phyloP scores from a whole-genome alignment of 2,797 vertebrate species.

The Microcaecilia unicolor region DNA sequence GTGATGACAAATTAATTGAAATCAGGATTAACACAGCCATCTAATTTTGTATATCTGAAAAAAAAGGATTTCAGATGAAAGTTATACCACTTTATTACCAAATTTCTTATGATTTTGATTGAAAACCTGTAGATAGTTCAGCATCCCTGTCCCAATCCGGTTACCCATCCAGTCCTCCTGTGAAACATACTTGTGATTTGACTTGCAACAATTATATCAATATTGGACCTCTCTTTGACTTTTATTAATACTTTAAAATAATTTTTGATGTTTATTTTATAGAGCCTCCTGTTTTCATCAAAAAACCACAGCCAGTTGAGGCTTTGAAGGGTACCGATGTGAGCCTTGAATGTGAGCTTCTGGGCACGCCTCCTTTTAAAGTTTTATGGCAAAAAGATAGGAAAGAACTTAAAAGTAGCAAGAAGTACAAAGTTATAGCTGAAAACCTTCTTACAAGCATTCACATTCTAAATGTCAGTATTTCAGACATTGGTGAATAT shows the following conservation, averaged over 20 bases:
- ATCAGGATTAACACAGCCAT: no score
- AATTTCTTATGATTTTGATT: no score
- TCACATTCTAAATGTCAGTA: conserved; percentile 77
- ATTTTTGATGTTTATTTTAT: conserved; percentile 3
- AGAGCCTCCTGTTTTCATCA: conserved; percentile 84
- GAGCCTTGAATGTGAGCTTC: conserved; percentile 84
- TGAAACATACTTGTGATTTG: neutral
- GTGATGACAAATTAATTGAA: no score
- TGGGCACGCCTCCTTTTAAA: conserved; percentile 83
- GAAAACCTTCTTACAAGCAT: conserved; percentile 77
- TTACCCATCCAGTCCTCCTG: no score
- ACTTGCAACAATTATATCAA: neutral
- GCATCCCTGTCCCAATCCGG: no score
- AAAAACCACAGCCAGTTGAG: conserved; percentile 70
- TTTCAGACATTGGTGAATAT: conserved; percentile 75
- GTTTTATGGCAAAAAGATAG: conserved; percentile 90
- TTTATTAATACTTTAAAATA: no score
- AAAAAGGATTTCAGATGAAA: no score
- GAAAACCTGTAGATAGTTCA: no score
- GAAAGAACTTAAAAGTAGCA: conserved; percentile 83
- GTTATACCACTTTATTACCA: no score
- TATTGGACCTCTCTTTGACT: neutral
- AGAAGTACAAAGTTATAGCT: conserved; percentile 87
- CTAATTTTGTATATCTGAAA: no score
- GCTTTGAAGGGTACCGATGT: conserved; percentile 81